A percentile compares a stretch with the other conserved stretches of the same genome.
Evolutionary conservation across 1,140 invertebrate genomes (phyloP).

Genomic region (Drosophila sproati): DNA sequence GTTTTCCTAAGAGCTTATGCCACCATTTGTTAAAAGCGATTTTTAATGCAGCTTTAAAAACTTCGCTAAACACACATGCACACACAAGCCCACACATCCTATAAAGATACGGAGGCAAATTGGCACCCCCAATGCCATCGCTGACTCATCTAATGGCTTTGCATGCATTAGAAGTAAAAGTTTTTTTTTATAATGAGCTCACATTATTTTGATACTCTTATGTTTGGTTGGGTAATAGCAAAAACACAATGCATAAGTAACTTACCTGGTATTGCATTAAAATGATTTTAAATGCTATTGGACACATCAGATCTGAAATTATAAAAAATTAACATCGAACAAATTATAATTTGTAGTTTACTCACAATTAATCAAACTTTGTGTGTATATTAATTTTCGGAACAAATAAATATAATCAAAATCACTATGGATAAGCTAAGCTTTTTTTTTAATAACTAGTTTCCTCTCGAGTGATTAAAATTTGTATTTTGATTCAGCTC

Average conservation of each 20-base stretch:
- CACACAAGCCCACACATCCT: not conserved
- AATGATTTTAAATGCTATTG: not conserved
- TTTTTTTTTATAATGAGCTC: constrained; percentile 64
- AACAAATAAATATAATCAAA: too few species aligned
- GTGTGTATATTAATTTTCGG: too few species aligned
- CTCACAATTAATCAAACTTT: too few species aligned
- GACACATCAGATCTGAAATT: too few species aligned
- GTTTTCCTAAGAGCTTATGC: constrained; percentile 78
- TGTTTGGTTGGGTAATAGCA: not conserved
- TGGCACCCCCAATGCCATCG: constrained; percentile 46
- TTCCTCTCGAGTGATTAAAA: too few species aligned
- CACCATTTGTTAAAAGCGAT: constrained; percentile 81
- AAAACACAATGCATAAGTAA: not conserved
- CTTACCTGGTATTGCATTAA: not conserved
- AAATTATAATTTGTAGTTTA: too few species aligned
- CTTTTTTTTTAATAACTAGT: too few species aligned
- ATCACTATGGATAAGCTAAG: too few species aligned
- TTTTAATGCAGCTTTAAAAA: constrained; percentile 77
- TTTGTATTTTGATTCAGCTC: too few species aligned
- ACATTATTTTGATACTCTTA: constrained; percentile 48
- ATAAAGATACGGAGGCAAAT: not conserved
- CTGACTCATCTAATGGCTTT: constrained; percentile 70
- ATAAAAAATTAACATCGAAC: too few species aligned
- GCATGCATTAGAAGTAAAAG: constrained; percentile 53
- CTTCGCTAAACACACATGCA: constrained; percentile 9